Percentiles rank a stretch among this genome's conserved stretches.
Evolutionary conservation across 2,113 vertebrate genomes (phyloP).

Genomic region (Carollia perspicillata): DNA sequence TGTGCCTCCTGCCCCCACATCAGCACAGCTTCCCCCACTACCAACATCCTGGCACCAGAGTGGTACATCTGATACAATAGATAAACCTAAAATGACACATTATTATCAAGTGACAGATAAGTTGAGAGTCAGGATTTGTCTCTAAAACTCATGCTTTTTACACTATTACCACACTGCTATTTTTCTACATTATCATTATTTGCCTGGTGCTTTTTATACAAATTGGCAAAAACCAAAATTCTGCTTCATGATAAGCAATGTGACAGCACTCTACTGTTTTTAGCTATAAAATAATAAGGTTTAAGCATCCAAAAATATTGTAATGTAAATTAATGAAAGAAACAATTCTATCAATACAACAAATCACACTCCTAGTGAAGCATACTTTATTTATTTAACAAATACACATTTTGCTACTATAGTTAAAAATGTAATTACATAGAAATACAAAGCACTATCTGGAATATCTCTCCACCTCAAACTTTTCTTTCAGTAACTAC

Average conservation of each 20-base stretch:
- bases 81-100: neutral
- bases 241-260: neutral
- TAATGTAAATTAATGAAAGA: slow-evolving; percentile 7
- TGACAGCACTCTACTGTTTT: neutral
- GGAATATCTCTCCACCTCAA: neutral
- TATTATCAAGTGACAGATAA: neutral
- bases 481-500: slow-evolving; percentile 10
- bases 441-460: slow-evolving; percentile 10
- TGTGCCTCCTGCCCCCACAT: no score
- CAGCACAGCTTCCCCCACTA: neutral
- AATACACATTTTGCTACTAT: neutral
- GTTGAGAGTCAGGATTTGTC: neutral
- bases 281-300: neutral
- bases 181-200: neutral
- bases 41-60: no score
- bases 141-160: slow-evolving; percentile 29
- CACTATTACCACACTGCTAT: neutral
- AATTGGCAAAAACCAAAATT: neutral
- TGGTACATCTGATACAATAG: neutral
- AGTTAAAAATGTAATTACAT: neutral
- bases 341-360: neutral
- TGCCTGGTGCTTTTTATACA: neutral
- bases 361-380: neutral
- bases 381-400: slow-evolving; percentile 23
- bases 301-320: slow-evolving; percentile 2